These are phyloP conservation scores for Atractosteus spatula DNA, from an alignment of 2,113 vertebrate genomes.

Conservation along the genomic window DNA sequence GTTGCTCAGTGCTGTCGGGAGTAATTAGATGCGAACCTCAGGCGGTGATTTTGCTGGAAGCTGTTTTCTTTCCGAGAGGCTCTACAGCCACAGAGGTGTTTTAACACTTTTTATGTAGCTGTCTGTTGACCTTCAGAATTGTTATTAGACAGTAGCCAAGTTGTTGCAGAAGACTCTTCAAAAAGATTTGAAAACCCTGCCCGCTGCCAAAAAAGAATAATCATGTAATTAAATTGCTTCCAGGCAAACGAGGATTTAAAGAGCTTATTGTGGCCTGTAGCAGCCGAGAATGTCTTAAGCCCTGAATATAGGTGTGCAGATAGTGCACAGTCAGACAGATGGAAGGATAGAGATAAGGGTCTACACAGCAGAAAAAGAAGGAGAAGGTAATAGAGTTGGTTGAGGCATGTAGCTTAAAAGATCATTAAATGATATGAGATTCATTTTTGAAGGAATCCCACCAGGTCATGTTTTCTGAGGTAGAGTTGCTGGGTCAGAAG, in stretches of 20 bases:
- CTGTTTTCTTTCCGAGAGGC: not conserved
- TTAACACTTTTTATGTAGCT: not conserved
- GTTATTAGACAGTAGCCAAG: conserved; percentile 1
- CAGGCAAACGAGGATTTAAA: not conserved
- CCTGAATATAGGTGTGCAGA: not conserved
- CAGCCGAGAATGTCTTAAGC: conserved; percentile 4
- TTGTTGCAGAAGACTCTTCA: not conserved
- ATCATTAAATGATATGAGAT: conserved; percentile 51
- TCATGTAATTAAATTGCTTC: conserved; percentile 10
- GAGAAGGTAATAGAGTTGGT: conserved; percentile 11
- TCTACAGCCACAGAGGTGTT: not conserved
- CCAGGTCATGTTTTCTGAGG: conserved; percentile 38
- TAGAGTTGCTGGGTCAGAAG: conserved; percentile 11
- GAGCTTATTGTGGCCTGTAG: not conserved
- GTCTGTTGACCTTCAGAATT: conserved; percentile 4
- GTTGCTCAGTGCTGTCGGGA: not conserved
- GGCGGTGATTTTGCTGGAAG: not conserved
- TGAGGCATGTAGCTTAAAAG: conserved; percentile 31
- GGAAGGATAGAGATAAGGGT: conserved; percentile 32
- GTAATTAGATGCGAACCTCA: not conserved
- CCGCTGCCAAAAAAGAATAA: not conserved
- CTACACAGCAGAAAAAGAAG: not conserved
- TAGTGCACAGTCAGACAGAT: conserved; percentile 24
- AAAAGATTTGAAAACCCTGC: not conserved
- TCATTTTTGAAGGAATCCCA: conserved; percentile 49